A percentile compares a stretch with the other conserved stretches of the same genome.
These are phyloP conservation scores for Desmophyllum pertusum DNA, from an alignment of 92 coral and sea anemone genomes.

Conservation along the genomic window DNA sequence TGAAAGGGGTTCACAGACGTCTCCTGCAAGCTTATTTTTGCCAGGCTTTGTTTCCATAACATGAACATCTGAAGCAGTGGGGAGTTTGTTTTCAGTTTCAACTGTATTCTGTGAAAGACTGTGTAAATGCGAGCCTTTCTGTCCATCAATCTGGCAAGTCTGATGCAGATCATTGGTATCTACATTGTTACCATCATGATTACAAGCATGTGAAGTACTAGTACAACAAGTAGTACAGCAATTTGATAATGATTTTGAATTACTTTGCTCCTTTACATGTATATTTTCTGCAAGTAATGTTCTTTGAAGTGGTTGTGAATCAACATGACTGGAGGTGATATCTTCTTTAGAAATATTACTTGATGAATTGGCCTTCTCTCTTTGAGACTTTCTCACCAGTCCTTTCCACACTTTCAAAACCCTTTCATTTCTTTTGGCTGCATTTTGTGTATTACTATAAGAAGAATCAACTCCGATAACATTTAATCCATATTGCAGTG, in stretches of 20 bases:
- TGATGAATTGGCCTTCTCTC: neutral
- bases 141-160: neutral
- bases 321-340: neutral
- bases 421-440: constrained; percentile 71
- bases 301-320: neutral
- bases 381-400: constrained; percentile 41
- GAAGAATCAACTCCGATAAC: constrained; percentile 83
- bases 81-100: neutral
- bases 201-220: neutral
- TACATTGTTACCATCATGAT: neutral
- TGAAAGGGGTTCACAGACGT: too few species aligned
- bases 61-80: neutral
- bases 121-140: neutral
- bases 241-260: neutral
- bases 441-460: constrained; percentile 76
- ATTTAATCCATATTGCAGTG: constrained; percentile 68
- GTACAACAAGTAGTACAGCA: neutral
- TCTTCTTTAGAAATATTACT: neutral
- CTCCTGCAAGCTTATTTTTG: neutral
- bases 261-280: neutral
- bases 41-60: neutral
- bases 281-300: neutral
- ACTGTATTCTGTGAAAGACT: neutral
- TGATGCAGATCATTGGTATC: neutral
- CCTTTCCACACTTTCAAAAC: constrained; percentile 69